Evolutionary conservation across 2,888 invertebrate genomes (phyloP).

Genomic region (Campoletis raptor): DNA sequence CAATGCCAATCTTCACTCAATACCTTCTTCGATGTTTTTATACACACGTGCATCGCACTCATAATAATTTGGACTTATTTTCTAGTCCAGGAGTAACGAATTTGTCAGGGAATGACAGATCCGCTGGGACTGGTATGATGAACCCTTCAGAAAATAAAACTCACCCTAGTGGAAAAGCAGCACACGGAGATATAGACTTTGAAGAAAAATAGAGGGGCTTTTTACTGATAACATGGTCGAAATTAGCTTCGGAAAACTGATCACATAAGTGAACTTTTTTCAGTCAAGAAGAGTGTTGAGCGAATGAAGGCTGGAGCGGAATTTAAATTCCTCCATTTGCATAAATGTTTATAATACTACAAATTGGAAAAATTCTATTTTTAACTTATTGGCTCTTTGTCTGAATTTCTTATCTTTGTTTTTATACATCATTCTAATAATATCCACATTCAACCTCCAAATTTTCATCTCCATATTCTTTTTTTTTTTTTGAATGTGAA

Average conservation of each 20-base stretch:
- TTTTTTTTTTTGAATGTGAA: not conserved
- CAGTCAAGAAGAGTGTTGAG: not conserved
- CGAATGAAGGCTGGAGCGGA: not conserved
- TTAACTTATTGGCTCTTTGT: not conserved
- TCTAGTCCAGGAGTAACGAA: not conserved
- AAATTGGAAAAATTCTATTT: not conserved
- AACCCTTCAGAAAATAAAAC: slow-evolving; percentile 11
- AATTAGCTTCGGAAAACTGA: not conserved
- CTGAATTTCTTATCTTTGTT: not conserved
- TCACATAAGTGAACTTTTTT: not conserved
- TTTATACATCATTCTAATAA: not conserved
- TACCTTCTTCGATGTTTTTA: not conserved
- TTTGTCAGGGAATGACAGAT: slow-evolving; percentile 11
- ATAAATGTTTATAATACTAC: not conserved
- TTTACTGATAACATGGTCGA: slow-evolving; percentile 1
- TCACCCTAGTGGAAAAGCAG: slow-evolving; percentile 26
- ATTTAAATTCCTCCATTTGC: not conserved
- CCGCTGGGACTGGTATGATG: not conserved
- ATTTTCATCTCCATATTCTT: not conserved
- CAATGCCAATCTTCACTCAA: not conserved
- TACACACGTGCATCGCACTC: not conserved
- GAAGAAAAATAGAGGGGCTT: not conserved
- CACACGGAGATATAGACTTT: not conserved
- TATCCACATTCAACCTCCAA: not conserved
- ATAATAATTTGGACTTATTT: not conserved